Conservation (phyloP, 2,888 invertebrate species). For the Troilus luridus region DNA sequence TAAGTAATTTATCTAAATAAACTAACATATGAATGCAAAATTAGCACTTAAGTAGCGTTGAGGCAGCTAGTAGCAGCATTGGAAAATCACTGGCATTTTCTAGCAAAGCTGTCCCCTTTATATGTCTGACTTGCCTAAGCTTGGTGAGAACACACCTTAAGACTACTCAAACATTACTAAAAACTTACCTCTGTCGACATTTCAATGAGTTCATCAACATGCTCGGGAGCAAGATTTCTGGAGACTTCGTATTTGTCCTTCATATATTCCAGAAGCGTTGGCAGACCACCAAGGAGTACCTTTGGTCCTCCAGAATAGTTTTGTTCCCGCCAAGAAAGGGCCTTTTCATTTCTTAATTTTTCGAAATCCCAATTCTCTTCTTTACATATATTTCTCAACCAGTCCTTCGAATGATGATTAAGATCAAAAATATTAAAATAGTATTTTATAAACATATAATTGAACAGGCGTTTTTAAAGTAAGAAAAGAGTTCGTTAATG, state of each 20-base stretch:
- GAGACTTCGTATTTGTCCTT: conserved; percentile 57
- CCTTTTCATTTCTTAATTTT: conserved; percentile 35
- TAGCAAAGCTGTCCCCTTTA: too few species aligned
- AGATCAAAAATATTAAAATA: neutral
- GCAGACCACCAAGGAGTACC: conserved; percentile 59
- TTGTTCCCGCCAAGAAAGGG: conserved; percentile 60
- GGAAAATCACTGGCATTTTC: too few species aligned
- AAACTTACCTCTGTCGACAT: conserved; percentile 58
- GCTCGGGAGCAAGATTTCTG: neutral
- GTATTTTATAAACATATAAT: neutral
- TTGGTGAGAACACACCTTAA: too few species aligned
- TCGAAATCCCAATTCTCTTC: conserved; percentile 38
- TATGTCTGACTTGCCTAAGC: too few species aligned
- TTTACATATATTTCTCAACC: conserved; percentile 27
- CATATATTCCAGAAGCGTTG: conserved; percentile 58
- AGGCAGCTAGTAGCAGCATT: too few species aligned
- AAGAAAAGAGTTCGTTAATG: neutral
- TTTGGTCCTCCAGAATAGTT: conserved; percentile 58
- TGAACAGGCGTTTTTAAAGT: neutral
- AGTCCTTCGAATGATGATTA: neutral
- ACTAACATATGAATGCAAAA: too few species aligned
- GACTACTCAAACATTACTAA: neutral
- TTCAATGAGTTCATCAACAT: conserved; percentile 34
- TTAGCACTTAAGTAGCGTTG: too few species aligned
- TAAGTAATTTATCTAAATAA: too few species aligned